A percentile compares a stretch with the other conserved stretches of the same genome.
phyloP scores from a whole-genome alignment of 1,140 invertebrate species.

The Magallana angulata region DNA sequence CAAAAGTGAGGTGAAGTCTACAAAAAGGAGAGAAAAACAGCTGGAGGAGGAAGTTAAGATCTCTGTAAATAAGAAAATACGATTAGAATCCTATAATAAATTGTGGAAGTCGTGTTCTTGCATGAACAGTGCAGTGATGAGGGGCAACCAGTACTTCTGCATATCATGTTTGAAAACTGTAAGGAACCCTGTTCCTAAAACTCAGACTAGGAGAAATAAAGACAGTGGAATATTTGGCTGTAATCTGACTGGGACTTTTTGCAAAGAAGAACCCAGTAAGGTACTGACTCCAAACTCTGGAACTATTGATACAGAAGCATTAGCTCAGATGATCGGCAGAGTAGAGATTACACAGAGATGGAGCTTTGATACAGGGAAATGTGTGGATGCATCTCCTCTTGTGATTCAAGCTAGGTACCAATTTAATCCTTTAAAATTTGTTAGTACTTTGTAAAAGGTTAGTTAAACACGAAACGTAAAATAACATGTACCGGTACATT shows the following conservation, averaged over 20 bases:
- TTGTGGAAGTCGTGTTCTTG: background rate
- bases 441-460: too few species aligned
- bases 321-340: background rate
- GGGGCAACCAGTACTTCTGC: background rate
- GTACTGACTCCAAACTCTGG: background rate
- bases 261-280: background rate
- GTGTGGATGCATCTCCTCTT: slow-evolving; percentile 86
- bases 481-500: too few species aligned
- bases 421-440: too few species aligned
- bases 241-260: background rate
- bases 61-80: background rate
- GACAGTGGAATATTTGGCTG: background rate
- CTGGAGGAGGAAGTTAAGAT: background rate
- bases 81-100: background rate
- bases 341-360: slow-evolving; percentile 70
- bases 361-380: slow-evolving; percentile 85
- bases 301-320: background rate
- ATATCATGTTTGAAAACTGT: background rate
- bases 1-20: background rate
- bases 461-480: too few species aligned
- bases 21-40: background rate
- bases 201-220: background rate
- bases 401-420: slow-evolving; percentile 61
- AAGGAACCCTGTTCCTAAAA: background rate
- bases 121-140: background rate